phyloP scores from a whole-genome alignment of 1,140 invertebrate species.

The Periplaneta americana region DNA sequence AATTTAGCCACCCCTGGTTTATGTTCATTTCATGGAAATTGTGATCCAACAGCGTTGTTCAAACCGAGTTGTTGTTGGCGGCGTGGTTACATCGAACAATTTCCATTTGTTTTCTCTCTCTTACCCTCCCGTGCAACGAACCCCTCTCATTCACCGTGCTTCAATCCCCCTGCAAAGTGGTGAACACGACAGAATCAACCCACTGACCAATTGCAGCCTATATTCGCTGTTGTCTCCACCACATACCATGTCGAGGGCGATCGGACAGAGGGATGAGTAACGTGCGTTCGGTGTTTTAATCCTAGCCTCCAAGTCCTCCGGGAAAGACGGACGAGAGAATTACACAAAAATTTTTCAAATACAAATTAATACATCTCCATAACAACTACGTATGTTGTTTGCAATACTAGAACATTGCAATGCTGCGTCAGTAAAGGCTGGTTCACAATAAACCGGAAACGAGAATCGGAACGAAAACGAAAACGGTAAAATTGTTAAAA shows the following conservation, averaged over 20 bases:
- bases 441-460: too few species aligned
- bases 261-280: neutral
- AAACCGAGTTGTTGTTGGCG: neutral
- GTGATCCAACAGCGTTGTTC: neutral
- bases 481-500: too few species aligned
- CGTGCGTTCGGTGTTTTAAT: neutral
- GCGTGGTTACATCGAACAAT: neutral
- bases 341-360: too few species aligned
- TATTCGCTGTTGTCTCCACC: neutral
- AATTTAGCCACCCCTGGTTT: neutral
- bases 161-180: neutral
- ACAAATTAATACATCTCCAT: too few species aligned
- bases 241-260: neutral
- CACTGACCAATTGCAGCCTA: neutral
- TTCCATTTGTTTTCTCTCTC: neutral
- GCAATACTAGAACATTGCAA: too few species aligned
- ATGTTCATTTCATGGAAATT: neutral
- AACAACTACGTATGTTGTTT: too few species aligned
- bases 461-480: too few species aligned
- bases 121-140: neutral
- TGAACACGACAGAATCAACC: neutral
- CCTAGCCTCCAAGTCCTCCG: neutral
- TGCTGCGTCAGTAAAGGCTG: too few species aligned
- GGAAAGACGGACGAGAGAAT: too few species aligned
- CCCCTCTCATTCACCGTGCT: neutral